phyloP scores from a whole-genome alignment of 1,140 invertebrate species.

The Chrysoperla carnea region DNA sequence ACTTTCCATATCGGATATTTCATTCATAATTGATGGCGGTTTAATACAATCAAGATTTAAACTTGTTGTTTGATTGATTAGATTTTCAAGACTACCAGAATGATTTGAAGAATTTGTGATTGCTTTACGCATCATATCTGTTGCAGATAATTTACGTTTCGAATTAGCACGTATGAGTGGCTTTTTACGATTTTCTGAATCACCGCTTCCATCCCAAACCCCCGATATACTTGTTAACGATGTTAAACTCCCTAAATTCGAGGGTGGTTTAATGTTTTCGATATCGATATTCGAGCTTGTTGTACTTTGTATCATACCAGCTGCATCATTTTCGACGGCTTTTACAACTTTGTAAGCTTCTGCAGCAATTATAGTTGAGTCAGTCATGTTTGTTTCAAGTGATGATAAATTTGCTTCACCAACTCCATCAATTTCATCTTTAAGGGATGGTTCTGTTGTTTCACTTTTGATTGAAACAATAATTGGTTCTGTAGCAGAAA shows the following conservation, averaged over 20 bases:
- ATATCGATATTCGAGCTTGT: slow-evolving; percentile 40
- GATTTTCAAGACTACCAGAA: slow-evolving; percentile 31
- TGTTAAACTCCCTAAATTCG: slow-evolving; percentile 45
- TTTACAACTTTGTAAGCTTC: slow-evolving; percentile 54
- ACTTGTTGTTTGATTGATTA: slow-evolving; percentile 29
- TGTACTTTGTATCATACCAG: slow-evolving; percentile 37
- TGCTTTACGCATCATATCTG: slow-evolving; percentile 47
- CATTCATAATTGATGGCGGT: slow-evolving; percentile 65
- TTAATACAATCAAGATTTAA: slow-evolving; percentile 61
- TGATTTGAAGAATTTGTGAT: slow-evolving; percentile 35
- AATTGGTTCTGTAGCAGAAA: slow-evolving; percentile 52
- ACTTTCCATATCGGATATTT: slow-evolving; percentile 53
- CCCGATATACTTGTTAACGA: slow-evolving; percentile 38
- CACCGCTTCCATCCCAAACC: slow-evolving; percentile 9
- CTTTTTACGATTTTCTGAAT: slow-evolving; percentile 7
- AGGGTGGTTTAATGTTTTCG: slow-evolving; percentile 61
- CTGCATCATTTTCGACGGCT: slow-evolving; percentile 37
- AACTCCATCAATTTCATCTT: slow-evolving; percentile 21
- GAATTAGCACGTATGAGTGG: slow-evolving; percentile 21
- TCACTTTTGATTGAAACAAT: slow-evolving; percentile 49
- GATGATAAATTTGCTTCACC: slow-evolving; percentile 14
- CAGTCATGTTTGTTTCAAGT: slow-evolving; percentile 28
- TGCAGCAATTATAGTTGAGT: slow-evolving; percentile 47
- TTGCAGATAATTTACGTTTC: slow-evolving; percentile 49
- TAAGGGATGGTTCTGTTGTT: slow-evolving; percentile 22